These are phyloP conservation scores for Alsophila aescularia DNA, from an alignment of 2,888 invertebrate genomes.

Conservation along the genomic window DNA sequence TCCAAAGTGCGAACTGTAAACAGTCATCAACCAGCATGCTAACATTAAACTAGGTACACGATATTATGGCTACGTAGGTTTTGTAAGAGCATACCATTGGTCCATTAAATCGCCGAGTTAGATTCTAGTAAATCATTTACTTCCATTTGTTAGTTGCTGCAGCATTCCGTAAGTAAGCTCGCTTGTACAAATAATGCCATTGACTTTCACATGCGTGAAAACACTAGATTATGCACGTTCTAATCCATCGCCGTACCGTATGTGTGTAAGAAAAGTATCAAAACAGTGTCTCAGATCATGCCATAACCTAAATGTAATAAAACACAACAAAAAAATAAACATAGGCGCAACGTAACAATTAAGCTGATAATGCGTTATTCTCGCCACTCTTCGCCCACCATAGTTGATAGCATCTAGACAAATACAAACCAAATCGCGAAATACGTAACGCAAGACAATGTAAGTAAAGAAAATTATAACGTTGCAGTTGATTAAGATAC, in stretches of 20 bases:
- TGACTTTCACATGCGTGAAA: background rate
- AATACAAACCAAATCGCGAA: slow-evolving; percentile 3
- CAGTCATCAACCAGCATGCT: background rate
- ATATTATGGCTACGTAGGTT: background rate
- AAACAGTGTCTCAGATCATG: slow-evolving; percentile 15
- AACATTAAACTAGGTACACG: too few relatives aligned
- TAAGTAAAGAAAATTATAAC: background rate
- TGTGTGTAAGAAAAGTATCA: background rate
- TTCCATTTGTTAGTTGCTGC: background rate
- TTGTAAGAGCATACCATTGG: background rate
- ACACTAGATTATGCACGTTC: background rate
- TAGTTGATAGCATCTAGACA: background rate
- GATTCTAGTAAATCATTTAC: background rate
- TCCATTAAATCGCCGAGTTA: background rate
- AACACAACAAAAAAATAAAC: background rate
- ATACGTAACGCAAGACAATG: background rate
- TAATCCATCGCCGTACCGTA: background rate
- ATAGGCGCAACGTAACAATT: background rate
- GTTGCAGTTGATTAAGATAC: background rate
- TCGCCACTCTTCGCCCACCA: background rate
- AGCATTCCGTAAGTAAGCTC: background rate
- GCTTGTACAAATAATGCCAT: background rate
- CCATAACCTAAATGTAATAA: slow-evolving; percentile 4
- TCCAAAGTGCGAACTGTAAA: background rate
- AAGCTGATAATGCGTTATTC: background rate